Base-by-base conservation (phyloP, 2,797 vertebrate species). In the Tenualosa ilisha region DNA sequence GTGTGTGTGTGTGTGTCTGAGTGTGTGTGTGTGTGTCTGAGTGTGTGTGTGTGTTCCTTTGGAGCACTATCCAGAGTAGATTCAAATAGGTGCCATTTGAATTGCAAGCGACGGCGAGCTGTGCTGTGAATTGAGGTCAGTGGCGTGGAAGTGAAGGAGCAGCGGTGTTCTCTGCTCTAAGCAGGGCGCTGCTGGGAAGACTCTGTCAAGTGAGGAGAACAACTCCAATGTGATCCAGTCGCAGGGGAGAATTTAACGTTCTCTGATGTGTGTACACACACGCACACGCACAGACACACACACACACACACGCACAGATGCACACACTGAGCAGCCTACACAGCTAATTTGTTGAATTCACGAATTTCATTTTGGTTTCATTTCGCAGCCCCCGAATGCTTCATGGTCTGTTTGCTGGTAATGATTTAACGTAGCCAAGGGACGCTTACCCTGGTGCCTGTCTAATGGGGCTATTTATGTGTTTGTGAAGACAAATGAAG, bases 391-490 rank as follows among this genome's bases (percentile, higher is more conserved):
- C 65, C 72, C 72, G 13, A 79, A 46, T 79, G 72, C 26, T 79
- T 79, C 40, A 79, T 20, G 72, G 72, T 79, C 40, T 79, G 72
- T 43, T 79, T 79, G 72, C 72, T 79, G 40, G 72, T 79, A 46
- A 79, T 22, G 72, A 79, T 46, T 79, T 79, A 46, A 79, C 22
- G 15, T 20, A 79, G 72, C 72, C 40, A 46, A 46, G 72, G 37
- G 72, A 79, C 37, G 40, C 37, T 79, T 37, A 2, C 72, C 6
- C 40, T 46, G 15, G 37, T 46, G 37, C 20, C 72, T 79, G 37
- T 79, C 72, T 46, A 46, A 84, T 91, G 87, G 84, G 56, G 81
- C 83, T 81, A 81, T 56, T 37, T 88, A 85, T 72, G 24, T 85
- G 26, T 22, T 15, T 3, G 37, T 46, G 72, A 46, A 79, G 72